Base-by-base conservation (phyloP, 1,140 invertebrate genomes). In the Campoletis sonorensis region DNA sequence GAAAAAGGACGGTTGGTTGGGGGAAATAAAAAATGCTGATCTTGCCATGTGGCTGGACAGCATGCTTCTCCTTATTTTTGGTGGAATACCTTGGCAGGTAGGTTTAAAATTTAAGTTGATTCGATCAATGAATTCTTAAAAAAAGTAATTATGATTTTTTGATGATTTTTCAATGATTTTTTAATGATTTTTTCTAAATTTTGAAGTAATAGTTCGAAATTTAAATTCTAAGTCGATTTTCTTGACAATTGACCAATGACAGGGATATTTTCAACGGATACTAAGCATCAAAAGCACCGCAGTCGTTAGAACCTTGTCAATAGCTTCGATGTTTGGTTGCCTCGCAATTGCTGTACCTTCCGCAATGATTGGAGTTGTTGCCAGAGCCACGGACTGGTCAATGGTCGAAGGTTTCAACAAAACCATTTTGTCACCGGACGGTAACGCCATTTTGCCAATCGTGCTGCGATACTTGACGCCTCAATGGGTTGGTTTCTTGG, bases 1-100 rank as follows among this genome's bases (percentile, higher is more conserved):
- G 40, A 83, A 87, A 0, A 77, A 89, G 10, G 90, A 92, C 26
- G 93, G 95, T 81, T 97, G 95, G 95, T 88, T 96, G 23, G 95
- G 95, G 0, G 88, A 92, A 26, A 89, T 97, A 40, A 92, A 94
- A 72, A 89, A 88, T 15, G 87, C 92, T 73, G 93, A 94, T 76
- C 88, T 94, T 16, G 95, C 94, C 0, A 89, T 93, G 26, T 97
- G 96, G 92, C 88, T 95, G 26, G 96, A 97, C 88, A 93, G 92
- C 70, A 94, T 94, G 90, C 92, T 97, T 10, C 91, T 97, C 23
- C 91, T 97, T 7, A 93, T 96, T 49, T 96, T 97, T 88, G 96
- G 96, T 5, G 96, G 96, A 72, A 96, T 97, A 85, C 96, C 96
- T 45, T 97, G 96, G 96, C 96, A 97, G 94, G 96, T 96, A 85